Base-by-base conservation (phyloP, 2,797 vertebrate genomes). In the Ispidina picta region DNA sequence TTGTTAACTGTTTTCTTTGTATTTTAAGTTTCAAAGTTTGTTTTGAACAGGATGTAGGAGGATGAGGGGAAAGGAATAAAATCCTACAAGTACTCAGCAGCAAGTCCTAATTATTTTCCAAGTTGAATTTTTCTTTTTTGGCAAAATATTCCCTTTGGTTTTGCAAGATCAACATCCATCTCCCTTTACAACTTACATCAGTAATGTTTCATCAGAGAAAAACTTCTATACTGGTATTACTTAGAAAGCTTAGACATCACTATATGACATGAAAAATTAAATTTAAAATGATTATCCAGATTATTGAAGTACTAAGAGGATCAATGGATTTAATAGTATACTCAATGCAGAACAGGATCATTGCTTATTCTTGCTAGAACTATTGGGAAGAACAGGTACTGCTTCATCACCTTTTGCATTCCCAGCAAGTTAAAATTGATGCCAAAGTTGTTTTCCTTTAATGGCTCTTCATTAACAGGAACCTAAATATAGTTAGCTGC, bases 311-410 rank as follows among this genome's bases (percentile, higher is more conserved):
- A 4, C 68, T 91, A 92, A 90, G 86, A 91, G 72, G 92, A 97
- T 94, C 94, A 92, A 93, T 93, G 77, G 66, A 88, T 95, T 89
- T 89, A 95, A 95, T 95, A 96, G 90, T 91, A 90, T 88, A 92
- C 81, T 94, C 86, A 86, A 80, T 15, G 8, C 12, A 86, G 73
- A 87, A 84, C 43, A 78, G 28, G 43, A 65, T 83, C 63, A 95
- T 89, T 94, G 58, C 44, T 96, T 91, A 84, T 92, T 79, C 55
- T 26, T 78, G 41, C 33, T 77, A 44, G 90, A 86, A 85, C 31
- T 49, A 62, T 37, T 8, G 22, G 75, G 84, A 91, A 88, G 59
- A 62, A 63, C 66, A 70, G 26, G 49, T 68, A 66, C 14, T 71
- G 52, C n/a, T 78, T 92, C 82, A 19, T 74, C 58, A 82, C 12